These are phyloP conservation scores for Strix aluco DNA, from an alignment of 2,113 vertebrate species.

Conservation along the genomic window DNA sequence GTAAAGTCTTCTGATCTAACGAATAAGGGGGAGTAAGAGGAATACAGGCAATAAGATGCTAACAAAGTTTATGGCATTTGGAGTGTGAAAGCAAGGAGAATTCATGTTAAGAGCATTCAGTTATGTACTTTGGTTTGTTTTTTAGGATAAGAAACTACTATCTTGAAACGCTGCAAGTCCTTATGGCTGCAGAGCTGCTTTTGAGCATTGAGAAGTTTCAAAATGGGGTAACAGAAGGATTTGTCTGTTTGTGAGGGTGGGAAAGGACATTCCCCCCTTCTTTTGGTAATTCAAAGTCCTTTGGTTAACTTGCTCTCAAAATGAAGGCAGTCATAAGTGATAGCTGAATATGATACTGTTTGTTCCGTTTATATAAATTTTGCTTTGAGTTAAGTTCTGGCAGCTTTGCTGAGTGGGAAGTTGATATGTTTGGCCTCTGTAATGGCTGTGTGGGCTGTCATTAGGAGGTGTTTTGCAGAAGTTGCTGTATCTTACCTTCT, in stretches of 20 bases:
- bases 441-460: slow-evolving; percentile 65
- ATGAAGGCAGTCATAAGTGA: slow-evolving; percentile 17
- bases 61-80: background rate
- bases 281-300: background rate
- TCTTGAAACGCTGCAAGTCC: background rate
- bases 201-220: background rate
- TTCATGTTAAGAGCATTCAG: background rate
- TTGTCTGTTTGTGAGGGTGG: slow-evolving; percentile 3
- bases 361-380: slow-evolving; percentile 61
- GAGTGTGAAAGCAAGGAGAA: background rate
- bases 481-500: slow-evolving; percentile 66
- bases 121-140: background rate
- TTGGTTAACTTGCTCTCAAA: slow-evolving; percentile 3
- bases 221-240: background rate
- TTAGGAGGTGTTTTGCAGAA: slow-evolving; percentile 69
- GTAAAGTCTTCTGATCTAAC: background rate
- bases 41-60: background rate
- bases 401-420: slow-evolving; percentile 69
- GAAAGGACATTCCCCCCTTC: background rate
- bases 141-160: background rate
- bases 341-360: slow-evolving; percentile 55
- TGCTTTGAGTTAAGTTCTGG: slow-evolving; percentile 55
- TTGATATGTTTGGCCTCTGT: slow-evolving; percentile 69
- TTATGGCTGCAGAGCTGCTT: background rate
- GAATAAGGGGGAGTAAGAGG: background rate